Conservation (phyloP, 64 coral and sea anemone species). For the Platygyra sinensis region DNA sequence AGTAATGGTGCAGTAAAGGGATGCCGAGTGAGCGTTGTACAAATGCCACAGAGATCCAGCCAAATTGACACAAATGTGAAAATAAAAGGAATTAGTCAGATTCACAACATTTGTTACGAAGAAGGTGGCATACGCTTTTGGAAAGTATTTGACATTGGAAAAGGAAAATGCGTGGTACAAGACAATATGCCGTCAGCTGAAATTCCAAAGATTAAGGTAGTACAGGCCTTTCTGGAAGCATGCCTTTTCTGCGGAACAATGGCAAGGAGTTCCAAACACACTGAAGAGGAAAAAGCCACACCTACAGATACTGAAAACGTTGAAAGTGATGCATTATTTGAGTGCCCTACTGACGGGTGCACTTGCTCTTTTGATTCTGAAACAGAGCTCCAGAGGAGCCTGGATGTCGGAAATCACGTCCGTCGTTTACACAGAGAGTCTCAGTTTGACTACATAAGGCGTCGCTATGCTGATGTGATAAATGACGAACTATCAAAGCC, state of each 20-base stretch:
- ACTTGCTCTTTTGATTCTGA: constrained; percentile 18
- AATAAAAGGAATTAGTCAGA: constrained; percentile 59
- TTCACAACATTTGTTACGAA: constrained; percentile 56
- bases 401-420: constrained; percentile 6
- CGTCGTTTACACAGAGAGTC: constrained; percentile 36
- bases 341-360: constrained; percentile 17
- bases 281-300: not conserved
- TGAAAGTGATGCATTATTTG: constrained; percentile 10
- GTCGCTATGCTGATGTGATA: constrained; percentile 34
- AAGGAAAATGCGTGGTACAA: constrained; percentile 35
- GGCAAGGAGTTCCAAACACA: constrained; percentile 21
- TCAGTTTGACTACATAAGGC: constrained; percentile 43
- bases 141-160: constrained; percentile 43
- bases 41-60: constrained; percentile 32
- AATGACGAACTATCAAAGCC: constrained; percentile 49
- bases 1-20: constrained; percentile 41
- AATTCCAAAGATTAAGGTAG: constrained; percentile 14
- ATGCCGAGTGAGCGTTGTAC: constrained; percentile 28
- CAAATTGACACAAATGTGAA: constrained; percentile 36
- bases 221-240: constrained; percentile 1
- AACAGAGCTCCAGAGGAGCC: constrained; percentile 30
- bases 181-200: constrained; percentile 37
- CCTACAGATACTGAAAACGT: not conserved
- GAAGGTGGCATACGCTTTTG: constrained; percentile 44
- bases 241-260: constrained; percentile 24